Evolutionary conservation across 2,113 vertebrate genomes (phyloP).

Genomic region (human (Homo sapiens)): DNA sequence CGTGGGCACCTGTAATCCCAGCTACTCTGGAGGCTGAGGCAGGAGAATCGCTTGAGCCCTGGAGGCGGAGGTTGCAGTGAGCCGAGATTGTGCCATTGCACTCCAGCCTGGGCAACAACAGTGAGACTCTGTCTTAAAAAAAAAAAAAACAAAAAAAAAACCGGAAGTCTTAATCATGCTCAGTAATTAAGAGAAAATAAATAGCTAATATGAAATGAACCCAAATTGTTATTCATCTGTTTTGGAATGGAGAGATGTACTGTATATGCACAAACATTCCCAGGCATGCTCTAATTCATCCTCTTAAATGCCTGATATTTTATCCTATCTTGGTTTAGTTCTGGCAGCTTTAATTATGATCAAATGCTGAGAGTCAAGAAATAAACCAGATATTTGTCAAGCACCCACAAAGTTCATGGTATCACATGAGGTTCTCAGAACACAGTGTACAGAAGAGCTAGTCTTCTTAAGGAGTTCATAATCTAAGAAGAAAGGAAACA

Average conservation of each 20-base stretch:
- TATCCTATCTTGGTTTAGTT: background rate
- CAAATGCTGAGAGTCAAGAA: background rate
- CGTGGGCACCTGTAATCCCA: too few relatives aligned
- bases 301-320: background rate
- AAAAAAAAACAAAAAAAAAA: background rate
- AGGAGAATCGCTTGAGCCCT: too few relatives aligned
- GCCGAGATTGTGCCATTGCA: too few relatives aligned
- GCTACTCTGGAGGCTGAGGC: too few relatives aligned
- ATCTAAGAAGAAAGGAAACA: constrained; percentile 20
- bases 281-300: background rate
- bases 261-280: background rate
- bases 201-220: background rate
- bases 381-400: background rate
- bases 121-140: too few relatives aligned
- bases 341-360: constrained; percentile 33
- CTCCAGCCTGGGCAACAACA: too few relatives aligned
- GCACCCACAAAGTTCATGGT: background rate
- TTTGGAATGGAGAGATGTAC: background rate
- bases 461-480: background rate
- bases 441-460: background rate
- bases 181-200: background rate
- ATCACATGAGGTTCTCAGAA: background rate
- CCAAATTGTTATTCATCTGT: background rate
- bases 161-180: background rate
- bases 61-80: too few relatives aligned